phyloP scores from a whole-genome alignment of 2,113 vertebrate species.

The Bombycilla garrulus region DNA sequence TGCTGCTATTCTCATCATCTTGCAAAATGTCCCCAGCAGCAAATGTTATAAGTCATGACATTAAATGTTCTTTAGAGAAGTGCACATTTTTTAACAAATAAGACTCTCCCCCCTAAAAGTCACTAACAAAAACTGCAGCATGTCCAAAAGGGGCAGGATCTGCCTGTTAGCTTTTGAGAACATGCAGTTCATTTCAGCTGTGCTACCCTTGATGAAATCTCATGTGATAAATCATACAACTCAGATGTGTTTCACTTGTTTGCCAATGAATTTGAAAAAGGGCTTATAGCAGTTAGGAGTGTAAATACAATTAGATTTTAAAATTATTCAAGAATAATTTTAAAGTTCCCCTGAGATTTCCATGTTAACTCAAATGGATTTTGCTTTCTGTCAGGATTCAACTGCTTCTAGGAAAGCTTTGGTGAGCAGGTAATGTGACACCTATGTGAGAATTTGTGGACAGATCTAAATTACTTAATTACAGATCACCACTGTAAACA shows the following conservation, averaged over 20 bases:
- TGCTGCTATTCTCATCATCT: neutral
- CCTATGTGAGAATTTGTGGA: neutral
- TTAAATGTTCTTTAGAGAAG: neutral
- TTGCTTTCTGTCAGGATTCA: constrained; percentile 53
- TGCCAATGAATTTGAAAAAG: constrained; percentile 69
- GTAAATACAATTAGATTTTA: constrained; percentile 66
- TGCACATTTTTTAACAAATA: neutral
- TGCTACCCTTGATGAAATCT: constrained; percentile 33
- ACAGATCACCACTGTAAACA: neutral
- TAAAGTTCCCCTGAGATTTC: constrained; percentile 49
- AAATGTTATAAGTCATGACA: constrained; percentile 44
- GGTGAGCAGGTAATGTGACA: constrained; percentile 17
- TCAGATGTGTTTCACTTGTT: constrained; percentile 57
- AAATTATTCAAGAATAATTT: constrained; percentile 74
- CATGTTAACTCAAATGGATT: constrained; percentile 54
- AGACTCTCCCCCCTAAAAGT: neutral
- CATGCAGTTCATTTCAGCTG: neutral
- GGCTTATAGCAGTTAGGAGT: constrained; percentile 54
- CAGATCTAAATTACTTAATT: constrained; percentile 15
- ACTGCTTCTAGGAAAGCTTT: constrained; percentile 40
- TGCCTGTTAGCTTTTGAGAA: neutral
- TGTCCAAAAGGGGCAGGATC: neutral
- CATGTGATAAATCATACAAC: constrained; percentile 56
- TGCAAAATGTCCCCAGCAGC: neutral
- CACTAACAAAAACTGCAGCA: neutral